Conservation (phyloP, 2,113 vertebrate genomes). For the Galbula dea region DNA sequence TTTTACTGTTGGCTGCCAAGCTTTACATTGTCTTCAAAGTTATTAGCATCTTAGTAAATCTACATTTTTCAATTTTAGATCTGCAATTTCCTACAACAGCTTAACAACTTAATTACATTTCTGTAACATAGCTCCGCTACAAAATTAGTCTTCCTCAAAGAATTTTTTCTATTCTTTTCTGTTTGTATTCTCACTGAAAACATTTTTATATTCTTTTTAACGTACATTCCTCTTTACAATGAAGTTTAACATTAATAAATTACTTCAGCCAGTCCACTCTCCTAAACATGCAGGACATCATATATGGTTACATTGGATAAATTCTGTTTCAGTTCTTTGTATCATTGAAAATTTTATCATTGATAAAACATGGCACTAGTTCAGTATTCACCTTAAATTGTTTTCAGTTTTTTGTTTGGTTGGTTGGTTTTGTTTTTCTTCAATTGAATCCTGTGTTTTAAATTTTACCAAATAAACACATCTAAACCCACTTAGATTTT, state of each 20-base stretch:
- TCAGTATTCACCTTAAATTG: background rate
- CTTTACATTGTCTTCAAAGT: background rate
- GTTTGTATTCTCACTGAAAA: background rate
- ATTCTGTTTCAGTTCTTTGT: background rate
- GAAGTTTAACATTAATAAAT: background rate
- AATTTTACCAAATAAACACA: background rate
- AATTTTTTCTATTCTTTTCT: background rate
- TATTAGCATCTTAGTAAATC: background rate
- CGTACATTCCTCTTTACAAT: background rate
- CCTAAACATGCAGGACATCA: background rate
- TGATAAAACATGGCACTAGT: background rate
- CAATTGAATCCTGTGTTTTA: background rate
- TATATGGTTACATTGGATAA: background rate
- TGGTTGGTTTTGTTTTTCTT: no score
- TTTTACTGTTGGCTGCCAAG: background rate
- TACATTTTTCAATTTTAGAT: background rate
- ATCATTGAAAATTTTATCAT: background rate
- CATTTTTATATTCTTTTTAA: background rate
- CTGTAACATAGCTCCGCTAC: background rate
- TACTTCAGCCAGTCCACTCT: background rate
- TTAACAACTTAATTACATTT: background rate
- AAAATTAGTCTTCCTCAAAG: background rate
- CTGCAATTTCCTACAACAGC: background rate
- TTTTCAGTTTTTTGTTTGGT: no score
- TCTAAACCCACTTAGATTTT: background rate